Conservation (phyloP, 2,797 vertebrate genomes). For the Carcharodon carcharias region DNA sequence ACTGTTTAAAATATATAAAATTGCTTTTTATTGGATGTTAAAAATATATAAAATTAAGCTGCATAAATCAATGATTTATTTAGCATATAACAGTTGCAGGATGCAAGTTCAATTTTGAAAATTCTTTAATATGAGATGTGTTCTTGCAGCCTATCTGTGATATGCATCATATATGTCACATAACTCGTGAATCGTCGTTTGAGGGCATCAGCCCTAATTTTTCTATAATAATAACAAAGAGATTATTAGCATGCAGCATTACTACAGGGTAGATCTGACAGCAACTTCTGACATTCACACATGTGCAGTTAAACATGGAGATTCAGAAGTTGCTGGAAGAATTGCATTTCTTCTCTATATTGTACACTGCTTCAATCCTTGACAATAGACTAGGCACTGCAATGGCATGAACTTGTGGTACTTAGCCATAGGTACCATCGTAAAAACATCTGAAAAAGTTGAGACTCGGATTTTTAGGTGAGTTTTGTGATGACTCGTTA, state of each 20-base stretch:
- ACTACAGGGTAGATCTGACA: background rate
- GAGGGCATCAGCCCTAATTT: background rate
- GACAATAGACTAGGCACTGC: background rate
- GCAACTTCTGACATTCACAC: background rate
- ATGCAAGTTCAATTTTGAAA: background rate
- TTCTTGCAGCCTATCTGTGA: background rate
- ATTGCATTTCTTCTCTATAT: background rate
- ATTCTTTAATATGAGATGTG: background rate
- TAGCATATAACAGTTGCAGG: too few relatives aligned
- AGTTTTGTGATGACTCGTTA: background rate
- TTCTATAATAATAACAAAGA: background rate
- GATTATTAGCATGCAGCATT: background rate
- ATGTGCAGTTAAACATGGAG: background rate
- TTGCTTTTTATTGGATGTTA: background rate
- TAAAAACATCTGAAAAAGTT: background rate
- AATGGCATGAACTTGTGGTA: background rate
- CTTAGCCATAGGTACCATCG: background rate
- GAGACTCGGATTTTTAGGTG: background rate
- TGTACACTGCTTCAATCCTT: background rate
- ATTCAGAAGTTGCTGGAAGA: background rate
- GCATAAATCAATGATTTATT: background rate
- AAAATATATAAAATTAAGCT: background rate
- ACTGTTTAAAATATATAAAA: background rate
- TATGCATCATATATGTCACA: background rate
- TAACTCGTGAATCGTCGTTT: background rate